phyloP scores from a whole-genome alignment of 2,888 invertebrate species.

The Drosophila bunnanda region DNA sequence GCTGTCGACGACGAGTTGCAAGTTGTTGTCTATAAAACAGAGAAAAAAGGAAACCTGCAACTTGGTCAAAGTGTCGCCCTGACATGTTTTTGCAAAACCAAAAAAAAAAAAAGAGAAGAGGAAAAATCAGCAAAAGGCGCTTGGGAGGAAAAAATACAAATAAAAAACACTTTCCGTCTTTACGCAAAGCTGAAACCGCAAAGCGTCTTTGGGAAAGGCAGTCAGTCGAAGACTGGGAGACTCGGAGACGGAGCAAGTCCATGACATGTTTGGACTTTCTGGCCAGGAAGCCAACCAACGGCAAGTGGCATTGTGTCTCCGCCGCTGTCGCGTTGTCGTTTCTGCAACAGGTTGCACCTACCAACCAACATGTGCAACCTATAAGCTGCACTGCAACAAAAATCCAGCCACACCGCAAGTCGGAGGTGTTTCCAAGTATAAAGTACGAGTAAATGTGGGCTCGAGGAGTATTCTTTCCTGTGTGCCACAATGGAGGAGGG shows the following conservation, averaged over 20 bases:
- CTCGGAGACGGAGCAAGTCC: conserved; percentile 29
- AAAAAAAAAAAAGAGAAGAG: background rate
- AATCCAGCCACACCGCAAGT: background rate
- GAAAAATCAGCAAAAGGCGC: conserved; percentile 11
- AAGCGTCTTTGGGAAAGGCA: conserved; percentile 62
- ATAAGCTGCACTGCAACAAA: conserved; percentile 24
- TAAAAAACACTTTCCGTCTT: conserved; percentile 76
- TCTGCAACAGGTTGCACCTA: conserved; percentile 58
- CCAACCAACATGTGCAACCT: conserved; percentile 42
- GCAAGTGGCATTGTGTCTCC: conserved; percentile 51
- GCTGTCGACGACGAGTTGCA: conserved; percentile 36
- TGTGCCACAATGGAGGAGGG: conserved; percentile 4
- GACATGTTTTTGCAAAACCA: conserved; percentile 66
- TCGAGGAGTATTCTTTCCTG: background rate
- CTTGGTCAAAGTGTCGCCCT: conserved; percentile 75
- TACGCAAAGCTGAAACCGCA: conserved; percentile 57
- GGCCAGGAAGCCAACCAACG: conserved; percentile 73
- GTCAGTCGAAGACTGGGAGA: conserved; percentile 29
- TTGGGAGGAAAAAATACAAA: conserved; percentile 7
- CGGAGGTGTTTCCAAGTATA: background rate
- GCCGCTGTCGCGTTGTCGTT: conserved; percentile 37
- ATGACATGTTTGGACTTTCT: conserved; percentile 73
- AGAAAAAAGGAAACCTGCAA: conserved; percentile 53
- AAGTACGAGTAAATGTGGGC: background rate
- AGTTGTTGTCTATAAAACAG: conserved; percentile 35